Evolutionary conservation across 1,140 invertebrate genomes (phyloP), one percentile per base, ranked within the genome.

Genomic region (Ips nitidus): DNA sequence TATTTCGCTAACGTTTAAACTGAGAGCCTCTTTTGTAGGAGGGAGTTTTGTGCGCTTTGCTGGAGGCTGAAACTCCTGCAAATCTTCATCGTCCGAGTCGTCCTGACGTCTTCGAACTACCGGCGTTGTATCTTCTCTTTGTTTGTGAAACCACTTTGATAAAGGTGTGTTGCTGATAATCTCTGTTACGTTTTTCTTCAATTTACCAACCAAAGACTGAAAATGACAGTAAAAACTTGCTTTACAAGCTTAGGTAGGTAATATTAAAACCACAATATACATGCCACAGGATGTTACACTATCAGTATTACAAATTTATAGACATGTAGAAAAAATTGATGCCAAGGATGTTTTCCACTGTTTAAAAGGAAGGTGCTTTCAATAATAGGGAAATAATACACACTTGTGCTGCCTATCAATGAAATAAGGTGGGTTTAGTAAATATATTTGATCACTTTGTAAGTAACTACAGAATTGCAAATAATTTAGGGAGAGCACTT

Each of bases 171-270:
- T 73, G 41, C 80, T 83, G 52, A 85, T 74, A 37, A 84, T 75
- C 40, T 80, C 80, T 6, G 83, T 80, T 22, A 84, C 78, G 69
- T 76, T 77, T 53, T 79, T 80, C 74, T 79, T 83, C 39, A 84
- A 79, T 81, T 83, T 83, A 67, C 81, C 80, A 55, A 84, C 82
- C 75, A 85, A 82, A 43, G 84, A 83, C 83, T 85, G 78, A 58
- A 83, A 80, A 78, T 69, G 73, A 74, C 70, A 66, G 73, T 68
- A 60, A 55, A 37, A 8, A 55, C 52, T 55, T 7, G 52, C 52
- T 7, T 38, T 58, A 58, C 7, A 22, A 22, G 22, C 22, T 22
- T 22, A 22, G 22, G 22, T 22, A 22, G 22, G 22, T 22, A 22
- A 22, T 22, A 22, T 22, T 22, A 22, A 22, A 0, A 22, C 22